Evolutionary conservation across 1,140 invertebrate species (phyloP).

Genomic region (Neotoxoptera formosana): DNA sequence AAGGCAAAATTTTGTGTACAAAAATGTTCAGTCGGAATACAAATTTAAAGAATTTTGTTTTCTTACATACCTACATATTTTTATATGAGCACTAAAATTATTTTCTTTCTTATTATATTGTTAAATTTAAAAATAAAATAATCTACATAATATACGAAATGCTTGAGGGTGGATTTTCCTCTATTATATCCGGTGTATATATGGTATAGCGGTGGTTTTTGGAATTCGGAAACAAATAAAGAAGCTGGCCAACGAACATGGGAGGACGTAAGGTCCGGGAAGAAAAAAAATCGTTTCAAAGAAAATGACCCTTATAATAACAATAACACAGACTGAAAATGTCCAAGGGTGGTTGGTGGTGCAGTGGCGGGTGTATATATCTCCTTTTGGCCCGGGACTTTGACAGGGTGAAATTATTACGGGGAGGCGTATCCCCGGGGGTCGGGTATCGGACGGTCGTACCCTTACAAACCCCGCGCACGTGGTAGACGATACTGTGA

Average conservation of each 20-base stretch:
- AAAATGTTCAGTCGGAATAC: neutral
- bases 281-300: conserved; percentile 26
- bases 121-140: conserved; percentile 28
- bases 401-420: conserved; percentile 57
- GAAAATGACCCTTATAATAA: conserved; percentile 58
- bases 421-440: conserved; percentile 51
- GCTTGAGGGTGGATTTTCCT: neutral
- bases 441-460: conserved; percentile 22
- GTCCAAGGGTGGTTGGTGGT: conserved; percentile 36
- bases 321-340: conserved; percentile 50
- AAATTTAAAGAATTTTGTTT: conserved; percentile 3
- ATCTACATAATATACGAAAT: neutral
- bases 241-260: neutral
- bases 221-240: conserved; percentile 46
- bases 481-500: neutral
- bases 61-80: neutral
- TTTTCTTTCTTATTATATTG: conserved; percentile 4
- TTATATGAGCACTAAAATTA: neutral
- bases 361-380: neutral
- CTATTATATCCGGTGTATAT: neutral
- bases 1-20: neutral
- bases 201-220: neutral
- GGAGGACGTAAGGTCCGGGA: neutral
- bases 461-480: neutral
- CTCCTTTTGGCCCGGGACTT: conserved; percentile 19